These are phyloP conservation scores for Epirrhoe alternata DNA, from an alignment of 2,888 invertebrate species.

Conservation along the genomic window DNA sequence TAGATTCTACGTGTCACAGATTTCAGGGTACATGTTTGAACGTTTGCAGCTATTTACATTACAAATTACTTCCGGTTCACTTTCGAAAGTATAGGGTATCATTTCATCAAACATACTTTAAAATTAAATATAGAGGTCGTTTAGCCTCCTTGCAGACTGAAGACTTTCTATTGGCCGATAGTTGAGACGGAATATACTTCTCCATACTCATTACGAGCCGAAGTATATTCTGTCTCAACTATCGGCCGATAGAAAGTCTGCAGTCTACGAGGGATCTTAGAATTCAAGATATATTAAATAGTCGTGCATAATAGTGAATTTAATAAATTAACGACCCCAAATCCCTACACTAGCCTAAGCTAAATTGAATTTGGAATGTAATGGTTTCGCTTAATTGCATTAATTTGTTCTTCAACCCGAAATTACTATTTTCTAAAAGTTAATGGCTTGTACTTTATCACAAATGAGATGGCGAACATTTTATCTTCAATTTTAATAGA, in stretches of 20 bases:
- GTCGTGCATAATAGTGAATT: conserved; percentile 6
- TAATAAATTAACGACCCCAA: conserved; percentile 16
- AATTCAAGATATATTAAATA: conserved; percentile 3
- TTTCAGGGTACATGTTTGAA: conserved; percentile 8
- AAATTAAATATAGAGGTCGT: conserved; percentile 6
- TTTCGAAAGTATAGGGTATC: too few relatives aligned
- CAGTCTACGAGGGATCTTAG: neutral
- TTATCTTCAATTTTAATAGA: neutral
- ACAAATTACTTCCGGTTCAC: too few relatives aligned
- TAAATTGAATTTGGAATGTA: conserved; percentile 29
- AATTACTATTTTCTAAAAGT: conserved; percentile 24
- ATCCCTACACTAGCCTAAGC: conserved; percentile 18
- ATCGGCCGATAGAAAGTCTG: too few relatives aligned
- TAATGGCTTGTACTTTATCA: conserved; percentile 6
- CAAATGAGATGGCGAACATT: neutral
- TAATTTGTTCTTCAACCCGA: conserved; percentile 20
- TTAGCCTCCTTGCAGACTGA: too few relatives aligned
- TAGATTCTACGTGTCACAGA: conserved; percentile 26
- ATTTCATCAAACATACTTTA: too few relatives aligned
- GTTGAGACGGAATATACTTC: too few relatives aligned
- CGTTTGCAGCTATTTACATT: too few relatives aligned
- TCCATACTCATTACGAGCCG: too few relatives aligned
- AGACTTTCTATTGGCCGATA: too few relatives aligned
- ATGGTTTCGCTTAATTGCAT: conserved; percentile 20
- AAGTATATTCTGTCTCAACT: too few relatives aligned